Conservation (phyloP, 2,113 vertebrate genomes). For the Eira barbara region DNA sequence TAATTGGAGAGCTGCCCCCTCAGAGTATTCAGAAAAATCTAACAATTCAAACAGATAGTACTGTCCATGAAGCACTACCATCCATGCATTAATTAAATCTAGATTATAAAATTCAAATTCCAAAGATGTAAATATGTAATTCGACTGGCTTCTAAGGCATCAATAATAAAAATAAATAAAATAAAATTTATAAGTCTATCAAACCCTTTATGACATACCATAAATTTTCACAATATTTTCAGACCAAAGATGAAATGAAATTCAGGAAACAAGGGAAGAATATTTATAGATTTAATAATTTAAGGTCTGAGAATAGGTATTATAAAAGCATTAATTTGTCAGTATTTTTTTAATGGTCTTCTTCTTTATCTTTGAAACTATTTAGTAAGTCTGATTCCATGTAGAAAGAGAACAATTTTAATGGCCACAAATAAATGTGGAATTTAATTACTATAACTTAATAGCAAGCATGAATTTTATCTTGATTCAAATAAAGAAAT, state of each 20-base stretch:
- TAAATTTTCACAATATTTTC: not conserved
- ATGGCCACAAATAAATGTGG: not conserved
- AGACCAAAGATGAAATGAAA: not conserved
- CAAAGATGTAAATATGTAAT: not conserved
- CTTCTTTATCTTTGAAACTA: not conserved
- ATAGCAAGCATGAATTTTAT: not conserved
- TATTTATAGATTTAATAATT: not conserved
- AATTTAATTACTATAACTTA: not conserved
- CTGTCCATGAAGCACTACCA: not conserved
- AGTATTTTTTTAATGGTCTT: not conserved
- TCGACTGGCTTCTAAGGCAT: not conserved
- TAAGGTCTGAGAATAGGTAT: not conserved
- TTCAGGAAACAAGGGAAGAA: not conserved
- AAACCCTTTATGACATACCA: not conserved
- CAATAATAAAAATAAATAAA: not conserved
- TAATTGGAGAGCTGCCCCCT: not conserved
- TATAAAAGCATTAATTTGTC: not conserved
- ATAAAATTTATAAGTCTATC: not conserved
- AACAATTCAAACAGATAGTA: not conserved
- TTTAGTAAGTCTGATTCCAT: not conserved
- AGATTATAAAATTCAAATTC: not conserved
- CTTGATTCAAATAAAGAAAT: not conserved
- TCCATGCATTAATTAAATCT: not conserved
- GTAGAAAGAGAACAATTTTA: not conserved
- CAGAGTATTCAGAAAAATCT: not conserved